phyloP scores from a whole-genome alignment of 2,113 vertebrate species.

The Cricetomys ansorgei region DNA sequence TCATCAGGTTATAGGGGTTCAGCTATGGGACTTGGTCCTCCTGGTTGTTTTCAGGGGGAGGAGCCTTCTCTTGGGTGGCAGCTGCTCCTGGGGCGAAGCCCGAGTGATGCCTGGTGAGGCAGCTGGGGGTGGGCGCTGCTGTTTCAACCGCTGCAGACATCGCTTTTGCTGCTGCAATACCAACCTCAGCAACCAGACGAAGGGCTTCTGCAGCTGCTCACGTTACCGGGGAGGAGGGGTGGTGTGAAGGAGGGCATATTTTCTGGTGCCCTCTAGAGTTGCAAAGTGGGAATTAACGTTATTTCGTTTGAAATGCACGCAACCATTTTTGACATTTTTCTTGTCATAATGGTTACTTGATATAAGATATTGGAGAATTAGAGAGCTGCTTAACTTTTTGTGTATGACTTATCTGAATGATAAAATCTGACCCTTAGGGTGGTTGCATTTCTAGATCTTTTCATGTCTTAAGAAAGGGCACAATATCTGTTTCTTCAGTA shows the following conservation, averaged over 20 bases:
- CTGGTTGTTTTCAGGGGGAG: slow-evolving; percentile 56
- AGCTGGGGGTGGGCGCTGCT: slow-evolving; percentile 84
- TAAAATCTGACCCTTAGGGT: neutral
- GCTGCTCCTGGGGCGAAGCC: slow-evolving; percentile 81
- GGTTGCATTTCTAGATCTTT: neutral
- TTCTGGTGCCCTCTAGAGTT: slow-evolving; percentile 89
- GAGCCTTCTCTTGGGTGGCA: slow-evolving; percentile 74
- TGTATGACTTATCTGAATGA: neutral
- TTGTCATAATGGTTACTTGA: slow-evolving; percentile 20
- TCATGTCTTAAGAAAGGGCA: neutral
- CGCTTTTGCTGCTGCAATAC: slow-evolving; percentile 82
- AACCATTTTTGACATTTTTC: slow-evolving; percentile 69
- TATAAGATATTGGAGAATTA: neutral
- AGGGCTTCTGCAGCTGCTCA: slow-evolving; percentile 84
- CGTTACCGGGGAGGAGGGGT: slow-evolving; percentile 78
- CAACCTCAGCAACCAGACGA: slow-evolving; percentile 85
- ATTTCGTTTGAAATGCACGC: slow-evolving; percentile 31
- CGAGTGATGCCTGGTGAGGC: slow-evolving; percentile 82
- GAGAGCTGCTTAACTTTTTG: neutral
- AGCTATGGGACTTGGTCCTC: neutral
- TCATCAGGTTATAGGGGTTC: slow-evolving; percentile 56
- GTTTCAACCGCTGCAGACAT: slow-evolving; percentile 81
- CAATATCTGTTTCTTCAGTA: neutral
- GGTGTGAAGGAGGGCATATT: slow-evolving; percentile 85
- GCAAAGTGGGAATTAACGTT: slow-evolving; percentile 56